phyloP scores from a whole-genome alignment of 2,888 invertebrate genomes.

The Pammene aurita region DNA sequence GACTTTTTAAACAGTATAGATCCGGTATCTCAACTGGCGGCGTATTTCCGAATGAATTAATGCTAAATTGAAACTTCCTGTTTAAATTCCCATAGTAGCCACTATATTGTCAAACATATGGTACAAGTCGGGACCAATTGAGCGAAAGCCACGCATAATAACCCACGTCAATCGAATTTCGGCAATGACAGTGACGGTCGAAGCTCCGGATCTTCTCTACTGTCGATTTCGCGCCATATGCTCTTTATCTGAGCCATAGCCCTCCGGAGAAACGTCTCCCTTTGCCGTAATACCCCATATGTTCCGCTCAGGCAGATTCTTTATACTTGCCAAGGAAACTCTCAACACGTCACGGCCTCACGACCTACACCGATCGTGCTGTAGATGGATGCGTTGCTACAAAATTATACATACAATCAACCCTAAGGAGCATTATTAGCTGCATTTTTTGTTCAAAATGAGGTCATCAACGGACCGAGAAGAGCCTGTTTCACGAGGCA shows the following conservation, averaged over 20 bases:
- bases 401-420: constrained; percentile 43
- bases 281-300: constrained; percentile 61
- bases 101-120: constrained; percentile 72
- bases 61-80: constrained; percentile 81
- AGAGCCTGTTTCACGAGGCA: constrained; percentile 65
- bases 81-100: constrained; percentile 74
- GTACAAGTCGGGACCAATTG: constrained; percentile 77
- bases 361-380: no score
- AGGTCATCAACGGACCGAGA: constrained; percentile 65
- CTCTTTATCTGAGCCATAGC: constrained; percentile 57
- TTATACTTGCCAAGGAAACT: constrained; percentile 31
- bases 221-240: constrained; percentile 66
- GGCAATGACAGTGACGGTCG: constrained; percentile 62
- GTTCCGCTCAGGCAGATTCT: constrained; percentile 48
- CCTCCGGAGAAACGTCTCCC: constrained; percentile 55
- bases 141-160: constrained; percentile 73
- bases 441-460: constrained; percentile 67
- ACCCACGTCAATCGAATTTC: constrained; percentile 70
- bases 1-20: constrained; percentile 69
- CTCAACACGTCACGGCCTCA: constrained; percentile 28
- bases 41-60: constrained; percentile 79
- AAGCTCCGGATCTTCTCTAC: constrained; percentile 56
- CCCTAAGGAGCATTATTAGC: constrained; percentile 49
- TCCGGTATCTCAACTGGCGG: constrained; percentile 62
- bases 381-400: no score